These are phyloP conservation scores for Strix occidentalis DNA, from an alignment of 2,797 vertebrate species.

Conservation along the genomic window DNA sequence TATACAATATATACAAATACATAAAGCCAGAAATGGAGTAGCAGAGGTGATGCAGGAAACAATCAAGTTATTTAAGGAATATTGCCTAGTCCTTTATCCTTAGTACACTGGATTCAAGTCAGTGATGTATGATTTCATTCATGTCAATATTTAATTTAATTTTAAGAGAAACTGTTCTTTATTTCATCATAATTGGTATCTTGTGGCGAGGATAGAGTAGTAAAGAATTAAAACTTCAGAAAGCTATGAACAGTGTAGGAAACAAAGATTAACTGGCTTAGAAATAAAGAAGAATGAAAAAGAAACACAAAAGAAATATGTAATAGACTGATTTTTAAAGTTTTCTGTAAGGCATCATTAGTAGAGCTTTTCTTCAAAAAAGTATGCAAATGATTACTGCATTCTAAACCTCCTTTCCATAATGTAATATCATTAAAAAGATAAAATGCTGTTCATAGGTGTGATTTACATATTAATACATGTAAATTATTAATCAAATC, in stretches of 20 bases:
- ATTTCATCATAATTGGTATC: neutral
- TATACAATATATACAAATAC: neutral
- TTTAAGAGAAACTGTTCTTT: neutral
- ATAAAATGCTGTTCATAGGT: neutral
- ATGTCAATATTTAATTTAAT: neutral
- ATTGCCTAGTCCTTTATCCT: neutral
- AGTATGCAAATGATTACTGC: neutral
- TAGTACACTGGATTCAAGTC: neutral
- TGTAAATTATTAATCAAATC: neutral
- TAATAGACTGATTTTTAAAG: neutral
- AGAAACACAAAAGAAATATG: neutral
- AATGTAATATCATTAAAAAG: neutral
- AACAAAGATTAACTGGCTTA: neutral
- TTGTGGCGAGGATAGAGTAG: neutral
- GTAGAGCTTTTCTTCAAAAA: neutral
- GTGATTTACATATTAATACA: constrained; percentile 34
- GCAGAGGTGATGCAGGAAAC: neutral
- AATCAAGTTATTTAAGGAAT: neutral
- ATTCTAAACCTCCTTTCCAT: neutral
- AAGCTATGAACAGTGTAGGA: neutral
- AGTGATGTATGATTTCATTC: neutral
- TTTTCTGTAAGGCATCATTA: neutral
- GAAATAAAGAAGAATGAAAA: neutral
- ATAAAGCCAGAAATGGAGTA: neutral
- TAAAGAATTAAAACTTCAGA: neutral